Evolutionary conservation across 2,113 vertebrate species (phyloP), one percentile per base, ranked within the genome.

Genomic region (Acanthochromis polyacanthus): DNA sequence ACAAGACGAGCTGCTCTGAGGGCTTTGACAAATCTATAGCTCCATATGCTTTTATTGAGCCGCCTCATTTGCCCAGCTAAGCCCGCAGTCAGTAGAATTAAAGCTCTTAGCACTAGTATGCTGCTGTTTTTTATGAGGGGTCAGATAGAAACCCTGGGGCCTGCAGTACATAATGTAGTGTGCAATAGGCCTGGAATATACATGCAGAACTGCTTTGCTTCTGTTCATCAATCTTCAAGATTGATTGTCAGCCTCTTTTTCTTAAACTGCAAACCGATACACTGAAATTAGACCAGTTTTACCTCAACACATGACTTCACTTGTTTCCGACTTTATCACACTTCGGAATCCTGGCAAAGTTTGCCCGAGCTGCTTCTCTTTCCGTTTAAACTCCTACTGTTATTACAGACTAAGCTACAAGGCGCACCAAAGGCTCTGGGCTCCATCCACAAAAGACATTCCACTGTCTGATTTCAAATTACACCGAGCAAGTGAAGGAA

Each of bases 31-130:
- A 90, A 87, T 89, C 86, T 81, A 69, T 65, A 88, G 68, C 72
- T 87, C 71, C 81, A 85, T 84, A 88, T 85, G 71, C 55, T 81
- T 91, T 82, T 79, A 89, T 75, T 90, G 82, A 88, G 80, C 78
- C 20, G 71, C 79, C 76, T 88, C 78, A 90, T 92, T 88, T 91
- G 82, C 75, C 78, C 85, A 80, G 84, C 78, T 90, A 86, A 82
- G 89, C 88, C 85, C 71, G 59, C 75, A 90, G 88, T 85, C 85
- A 85, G 79, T 85, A 80, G 80, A 92, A 90, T 88, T 87, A 87
- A 91, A 87, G 91, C 83, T 89, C 77, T 80, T 67, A 85, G 80
- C 79, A 60, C 68, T 75, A 57, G 81, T 58, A 64, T 72, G 72
- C 64, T 74, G 61, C 75, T 80, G 84, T 81, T 82, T 87, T 70